A percentile compares a stretch with the other conserved stretches of the same genome.
Conservation (phyloP, 2,113 vertebrate species). For the Oncorhynchus mykiss region DNA sequence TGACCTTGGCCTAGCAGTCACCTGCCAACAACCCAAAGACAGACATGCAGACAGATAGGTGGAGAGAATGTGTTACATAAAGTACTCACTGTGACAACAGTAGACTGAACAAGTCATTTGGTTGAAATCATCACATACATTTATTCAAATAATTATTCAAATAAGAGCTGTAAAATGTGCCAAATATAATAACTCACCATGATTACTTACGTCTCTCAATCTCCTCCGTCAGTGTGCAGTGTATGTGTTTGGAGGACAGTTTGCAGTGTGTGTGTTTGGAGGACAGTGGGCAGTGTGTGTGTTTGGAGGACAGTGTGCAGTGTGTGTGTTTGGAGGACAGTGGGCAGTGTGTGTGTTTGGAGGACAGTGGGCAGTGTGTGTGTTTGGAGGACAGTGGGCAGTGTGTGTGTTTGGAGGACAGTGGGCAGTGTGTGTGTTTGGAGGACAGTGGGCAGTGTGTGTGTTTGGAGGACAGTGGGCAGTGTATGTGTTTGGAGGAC, state of each 20-base stretch:
- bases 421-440: too few species aligned
- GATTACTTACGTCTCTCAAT: constrained; percentile 19
- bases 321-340: too few species aligned
- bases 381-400: too few species aligned
- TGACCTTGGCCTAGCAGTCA: constrained; percentile 46
- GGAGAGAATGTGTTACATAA: constrained; percentile 36
- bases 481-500: too few species aligned
- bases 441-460: too few species aligned
- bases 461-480: too few species aligned
- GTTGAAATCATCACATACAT: not conserved
- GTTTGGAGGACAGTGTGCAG: too few species aligned
- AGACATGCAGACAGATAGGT: constrained; percentile 31
- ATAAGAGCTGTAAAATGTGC: not conserved
- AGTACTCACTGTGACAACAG: constrained; percentile 2
- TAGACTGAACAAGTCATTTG: constrained; percentile 11
- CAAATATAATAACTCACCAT: not conserved
- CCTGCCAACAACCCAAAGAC: constrained; percentile 45
- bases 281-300: too few species aligned
- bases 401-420: too few species aligned
- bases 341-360: too few species aligned
- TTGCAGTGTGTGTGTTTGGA: too few species aligned
- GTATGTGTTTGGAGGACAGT: not conserved
- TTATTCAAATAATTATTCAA: not conserved
- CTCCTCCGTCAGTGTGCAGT: constrained; percentile 3
- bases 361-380: too few species aligned